phyloP scores from a whole-genome alignment of 1,140 invertebrate species.

The Physella acuta region DNA sequence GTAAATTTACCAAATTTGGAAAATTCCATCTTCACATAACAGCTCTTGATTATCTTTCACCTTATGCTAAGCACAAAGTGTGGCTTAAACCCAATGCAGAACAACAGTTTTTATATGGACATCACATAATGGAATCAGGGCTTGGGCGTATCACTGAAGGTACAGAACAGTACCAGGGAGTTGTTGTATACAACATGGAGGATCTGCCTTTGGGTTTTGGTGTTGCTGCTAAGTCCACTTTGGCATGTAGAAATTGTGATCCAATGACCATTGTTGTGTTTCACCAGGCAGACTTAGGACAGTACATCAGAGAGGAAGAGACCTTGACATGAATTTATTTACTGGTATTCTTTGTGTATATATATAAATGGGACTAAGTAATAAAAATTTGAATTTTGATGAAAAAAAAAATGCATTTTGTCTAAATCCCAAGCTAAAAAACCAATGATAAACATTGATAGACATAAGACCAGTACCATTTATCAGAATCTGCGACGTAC shows the following conservation, averaged over 20 bases:
- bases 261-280: slow-evolving; percentile 88
- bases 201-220: slow-evolving; percentile 97
- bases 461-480: too few species aligned
- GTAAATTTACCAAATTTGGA: slow-evolving; percentile 95
- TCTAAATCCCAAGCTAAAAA: too few species aligned
- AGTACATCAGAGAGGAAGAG: slow-evolving; percentile 94
- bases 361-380: too few species aligned
- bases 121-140: slow-evolving; percentile 92
- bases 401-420: too few species aligned
- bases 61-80: slow-evolving; percentile 95
- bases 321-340: slow-evolving; percentile 67
- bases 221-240: slow-evolving; percentile 85
- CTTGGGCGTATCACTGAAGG: slow-evolving; percentile 95
- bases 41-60: slow-evolving; percentile 93
- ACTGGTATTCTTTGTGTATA: too few species aligned
- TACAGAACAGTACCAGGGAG: slow-evolving; percentile 89
- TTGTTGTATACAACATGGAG: slow-evolving; percentile 91
- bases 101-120: slow-evolving; percentile 97
- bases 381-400: too few species aligned
- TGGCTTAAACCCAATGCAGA: slow-evolving; percentile 96
- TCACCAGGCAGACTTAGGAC: slow-evolving; percentile 96
- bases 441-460: too few species aligned
- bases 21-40: slow-evolving; percentile 96
- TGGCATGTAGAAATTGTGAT: slow-evolving; percentile 88
- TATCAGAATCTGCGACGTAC: too few species aligned